phyloP scores from a whole-genome alignment of 2,888 invertebrate species.

The Melipona beecheii region DNA sequence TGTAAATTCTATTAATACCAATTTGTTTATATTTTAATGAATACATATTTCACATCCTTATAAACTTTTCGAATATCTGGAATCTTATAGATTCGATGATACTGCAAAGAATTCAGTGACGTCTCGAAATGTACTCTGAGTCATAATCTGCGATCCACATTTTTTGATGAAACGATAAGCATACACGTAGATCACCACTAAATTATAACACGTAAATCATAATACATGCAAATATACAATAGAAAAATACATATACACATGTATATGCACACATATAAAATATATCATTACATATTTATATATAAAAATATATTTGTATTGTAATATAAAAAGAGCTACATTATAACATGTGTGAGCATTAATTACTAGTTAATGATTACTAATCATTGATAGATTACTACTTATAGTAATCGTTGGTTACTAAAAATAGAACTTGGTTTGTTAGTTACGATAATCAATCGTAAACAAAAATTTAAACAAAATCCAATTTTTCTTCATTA shows the following conservation, averaged over 20 bases:
- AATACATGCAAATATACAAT: background rate
- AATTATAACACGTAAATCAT: background rate
- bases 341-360: too few relatives aligned
- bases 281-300: background rate
- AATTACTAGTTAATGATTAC: background rate
- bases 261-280: background rate
- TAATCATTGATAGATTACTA: background rate
- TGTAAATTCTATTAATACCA: background rate
- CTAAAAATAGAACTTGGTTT: background rate
- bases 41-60: background rate
- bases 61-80: background rate
- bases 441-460: background rate
- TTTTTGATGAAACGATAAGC: constrained; percentile 10
- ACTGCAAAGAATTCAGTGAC: constrained; percentile 6
- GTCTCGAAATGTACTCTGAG: constrained; percentile 7
- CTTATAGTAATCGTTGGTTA: background rate
- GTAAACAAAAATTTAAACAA: background rate
- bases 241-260: background rate
- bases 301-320: background rate
- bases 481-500: background rate
- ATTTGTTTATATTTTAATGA: background rate
- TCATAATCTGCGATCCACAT: background rate
- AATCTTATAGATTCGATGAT: background rate
- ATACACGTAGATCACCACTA: background rate
- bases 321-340: background rate